These are phyloP conservation scores for Genyomyrus donnyi DNA, from an alignment of 2,113 vertebrate species.

Conservation along the genomic window DNA sequence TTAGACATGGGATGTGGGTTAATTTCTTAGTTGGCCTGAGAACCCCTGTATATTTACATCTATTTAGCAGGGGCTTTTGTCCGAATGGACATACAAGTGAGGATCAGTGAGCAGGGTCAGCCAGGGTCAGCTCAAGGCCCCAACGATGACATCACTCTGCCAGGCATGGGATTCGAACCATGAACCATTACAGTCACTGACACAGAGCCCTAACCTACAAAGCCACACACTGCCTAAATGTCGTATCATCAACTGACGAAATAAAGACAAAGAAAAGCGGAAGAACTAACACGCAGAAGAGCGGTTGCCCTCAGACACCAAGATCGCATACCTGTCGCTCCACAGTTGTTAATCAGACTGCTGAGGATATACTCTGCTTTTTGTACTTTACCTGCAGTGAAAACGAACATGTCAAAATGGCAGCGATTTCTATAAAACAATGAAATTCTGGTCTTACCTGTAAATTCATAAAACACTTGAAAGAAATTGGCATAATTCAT, in stretches of 20 bases:
- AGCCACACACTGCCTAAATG: not conserved
- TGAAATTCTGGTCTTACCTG: not conserved
- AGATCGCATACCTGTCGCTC: constrained; percentile 67
- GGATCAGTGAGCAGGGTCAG: not conserved
- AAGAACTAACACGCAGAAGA: not conserved
- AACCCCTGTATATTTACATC: not conserved
- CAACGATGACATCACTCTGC: not conserved
- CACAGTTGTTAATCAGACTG: constrained; percentile 72
- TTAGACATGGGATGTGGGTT: not conserved
- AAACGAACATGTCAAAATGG: not conserved
- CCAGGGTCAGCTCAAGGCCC: not conserved
- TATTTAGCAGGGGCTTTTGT: not conserved
- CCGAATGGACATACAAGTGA: not conserved
- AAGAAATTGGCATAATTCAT: not conserved
- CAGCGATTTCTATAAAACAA: not conserved
- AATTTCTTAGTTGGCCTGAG: not conserved
- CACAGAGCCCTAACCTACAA: not conserved
- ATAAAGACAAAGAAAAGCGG: not conserved
- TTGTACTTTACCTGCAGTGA: constrained; percentile 73
- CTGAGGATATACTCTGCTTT: constrained; percentile 90
- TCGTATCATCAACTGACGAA: not conserved
- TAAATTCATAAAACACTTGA: not conserved
- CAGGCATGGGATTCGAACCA: not conserved
- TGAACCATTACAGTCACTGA: not conserved
- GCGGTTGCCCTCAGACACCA: not conserved